A percentile compares a stretch with the other conserved stretches of the same genome.
These are phyloP conservation scores for roundworm (Caenorhabditis elegans) DNA, from an alignment of 1,140 invertebrate genomes.

Conservation along the genomic window WBcel235 BX284602.5:12840001-12840500, in stretches of 20 bases:
- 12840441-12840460: no score
- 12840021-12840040: no score
- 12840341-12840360: no score
- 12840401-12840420: no score
- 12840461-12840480: no score
- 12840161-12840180: background rate
- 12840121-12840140: background rate
- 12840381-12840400: no score
- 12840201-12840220: background rate
- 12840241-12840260: background rate
- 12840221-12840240: background rate
- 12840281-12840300: slow-evolving; percentile 18
- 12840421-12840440: no score
- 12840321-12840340: background rate
- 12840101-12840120: background rate
- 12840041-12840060: background rate
- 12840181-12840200: no score
- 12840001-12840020: no score
- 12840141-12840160: background rate
- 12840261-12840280: background rate
- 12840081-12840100: background rate
- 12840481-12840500: no score
- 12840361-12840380: no score
- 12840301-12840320: background rate
- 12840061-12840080: background rate